A percentile compares a stretch with the other conserved stretches of the same genome.
phyloP scores from a whole-genome alignment of 2,113 vertebrate species.

The Camelus dromedarius region DNA sequence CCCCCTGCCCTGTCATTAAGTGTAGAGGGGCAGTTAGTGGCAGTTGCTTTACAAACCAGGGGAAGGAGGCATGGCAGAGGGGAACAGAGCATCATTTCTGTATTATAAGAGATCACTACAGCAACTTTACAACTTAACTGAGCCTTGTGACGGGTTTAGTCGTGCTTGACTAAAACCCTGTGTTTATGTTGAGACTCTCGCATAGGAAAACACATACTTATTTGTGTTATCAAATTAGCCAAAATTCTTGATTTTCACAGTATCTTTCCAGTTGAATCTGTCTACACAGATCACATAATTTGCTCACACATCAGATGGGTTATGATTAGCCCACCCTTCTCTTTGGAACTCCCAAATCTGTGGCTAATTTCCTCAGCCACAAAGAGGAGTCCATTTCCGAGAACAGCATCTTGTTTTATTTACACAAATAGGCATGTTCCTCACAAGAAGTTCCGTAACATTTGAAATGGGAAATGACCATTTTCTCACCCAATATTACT shows the following conservation, averaged over 20 bases:
- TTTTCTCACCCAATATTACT: slow-evolving; percentile 77
- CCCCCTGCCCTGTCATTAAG: neutral
- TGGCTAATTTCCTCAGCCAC: slow-evolving; percentile 57
- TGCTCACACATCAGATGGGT: neutral
- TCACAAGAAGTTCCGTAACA: slow-evolving; percentile 64
- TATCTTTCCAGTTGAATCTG: slow-evolving; percentile 59
- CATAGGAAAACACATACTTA: slow-evolving; percentile 39
- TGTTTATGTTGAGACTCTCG: slow-evolving; percentile 46
- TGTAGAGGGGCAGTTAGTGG: neutral
- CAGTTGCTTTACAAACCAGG: slow-evolving; percentile 36
- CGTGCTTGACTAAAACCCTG: neutral
- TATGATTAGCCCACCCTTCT: slow-evolving; percentile 60
- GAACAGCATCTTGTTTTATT: slow-evolving; percentile 75
- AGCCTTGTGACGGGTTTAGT: neutral
- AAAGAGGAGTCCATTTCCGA: slow-evolving; percentile 8
- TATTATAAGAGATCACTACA: neutral
- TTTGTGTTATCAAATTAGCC: slow-evolving; percentile 72
- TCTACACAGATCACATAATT: slow-evolving; percentile 53
- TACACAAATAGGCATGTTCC: slow-evolving; percentile 66
- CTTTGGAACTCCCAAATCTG: slow-evolving; percentile 69
- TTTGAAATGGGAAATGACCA: slow-evolving; percentile 72
- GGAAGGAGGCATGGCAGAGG: neutral
- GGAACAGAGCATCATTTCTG: neutral
- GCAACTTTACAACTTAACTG: neutral
- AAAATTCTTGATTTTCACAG: slow-evolving; percentile 75